Evolutionary conservation across 2,797 vertebrate genomes (phyloP).

Genomic region (Sebastes steindachneri): DNA sequence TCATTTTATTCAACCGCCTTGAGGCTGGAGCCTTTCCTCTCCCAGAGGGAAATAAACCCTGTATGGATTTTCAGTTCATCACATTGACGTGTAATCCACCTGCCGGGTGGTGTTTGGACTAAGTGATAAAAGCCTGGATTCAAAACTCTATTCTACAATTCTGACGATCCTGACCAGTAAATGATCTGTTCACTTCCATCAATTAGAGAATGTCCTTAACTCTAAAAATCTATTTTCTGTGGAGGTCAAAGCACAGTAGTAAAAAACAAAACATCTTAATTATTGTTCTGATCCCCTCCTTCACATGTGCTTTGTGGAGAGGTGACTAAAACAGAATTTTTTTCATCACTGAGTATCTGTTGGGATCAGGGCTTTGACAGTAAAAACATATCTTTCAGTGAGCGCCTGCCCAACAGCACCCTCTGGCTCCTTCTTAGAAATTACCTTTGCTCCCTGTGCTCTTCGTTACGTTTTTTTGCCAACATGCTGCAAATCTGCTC

Average conservation of each 20-base stretch:
- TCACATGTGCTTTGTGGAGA: no score
- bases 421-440: background rate
- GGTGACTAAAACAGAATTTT: background rate
- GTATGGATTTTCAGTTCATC: background rate
- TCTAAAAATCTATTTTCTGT: background rate
- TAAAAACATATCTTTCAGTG: background rate
- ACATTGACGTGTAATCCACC: background rate
- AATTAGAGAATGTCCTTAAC: background rate
- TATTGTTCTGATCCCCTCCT: background rate
- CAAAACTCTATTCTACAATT: background rate
- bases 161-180: background rate
- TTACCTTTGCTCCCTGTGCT: background rate
- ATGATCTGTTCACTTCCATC: background rate
- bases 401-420: slow-evolving; percentile 3
- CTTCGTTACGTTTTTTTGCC: background rate
- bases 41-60: background rate
- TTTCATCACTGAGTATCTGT: background rate
- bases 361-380: background rate
- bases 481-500: background rate
- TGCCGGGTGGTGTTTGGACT: background rate
- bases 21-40: background rate
- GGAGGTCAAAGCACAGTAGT: no score
- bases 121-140: background rate
- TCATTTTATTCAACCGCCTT: background rate
- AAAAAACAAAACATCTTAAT: background rate